Percentiles rank a stretch among this genome's conserved stretches.
Conservation (phyloP, 64 coral and sea anemone species). For the Stichodactyla mertensii region DNA sequence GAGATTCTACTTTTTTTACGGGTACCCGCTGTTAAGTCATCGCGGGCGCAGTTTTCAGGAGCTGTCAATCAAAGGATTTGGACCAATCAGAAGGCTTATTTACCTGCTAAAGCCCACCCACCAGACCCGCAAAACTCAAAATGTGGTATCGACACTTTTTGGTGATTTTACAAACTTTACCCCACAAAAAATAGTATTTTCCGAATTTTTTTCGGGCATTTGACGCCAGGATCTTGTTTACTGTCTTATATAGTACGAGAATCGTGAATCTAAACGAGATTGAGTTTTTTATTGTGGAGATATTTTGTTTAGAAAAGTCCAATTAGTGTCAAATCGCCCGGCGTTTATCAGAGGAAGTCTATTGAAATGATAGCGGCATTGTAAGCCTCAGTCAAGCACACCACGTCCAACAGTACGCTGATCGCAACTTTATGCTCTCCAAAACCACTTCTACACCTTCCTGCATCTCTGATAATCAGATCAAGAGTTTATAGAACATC, state of each 20-base stretch:
- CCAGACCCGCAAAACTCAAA: slow-evolving; percentile 94
- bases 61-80: slow-evolving; percentile 62
- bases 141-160: slow-evolving; percentile 59
- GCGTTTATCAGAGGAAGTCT: slow-evolving; percentile 67
- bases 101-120: slow-evolving; percentile 64
- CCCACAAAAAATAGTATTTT: slow-evolving; percentile 33
- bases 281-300: slow-evolving; percentile 35
- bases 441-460: neutral
- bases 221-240: slow-evolving; percentile 24
- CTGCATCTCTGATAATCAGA: neutral
- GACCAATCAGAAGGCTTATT: slow-evolving; percentile 59
- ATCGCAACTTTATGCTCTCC: slow-evolving; percentile 1
- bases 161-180: slow-evolving; percentile 29
- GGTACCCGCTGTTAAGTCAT: slow-evolving; percentile 16
- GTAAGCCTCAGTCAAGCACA: slow-evolving; percentile 55
- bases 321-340: slow-evolving; percentile 25
- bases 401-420: neutral
- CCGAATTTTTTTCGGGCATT: slow-evolving; percentile 12
- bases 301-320: slow-evolving; percentile 34
- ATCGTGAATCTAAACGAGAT: slow-evolving; percentile 40
- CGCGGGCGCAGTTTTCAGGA: slow-evolving; percentile 33
- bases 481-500: slow-evolving; percentile 4
- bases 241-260: slow-evolving; percentile 20
- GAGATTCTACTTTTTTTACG: neutral
- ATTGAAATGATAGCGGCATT: slow-evolving; percentile 84